Percentiles rank a stretch among this genome's conserved stretches.
Evolutionary conservation across 2,888 invertebrate species (phyloP).

Genomic region (Drosophila differens): DNA sequence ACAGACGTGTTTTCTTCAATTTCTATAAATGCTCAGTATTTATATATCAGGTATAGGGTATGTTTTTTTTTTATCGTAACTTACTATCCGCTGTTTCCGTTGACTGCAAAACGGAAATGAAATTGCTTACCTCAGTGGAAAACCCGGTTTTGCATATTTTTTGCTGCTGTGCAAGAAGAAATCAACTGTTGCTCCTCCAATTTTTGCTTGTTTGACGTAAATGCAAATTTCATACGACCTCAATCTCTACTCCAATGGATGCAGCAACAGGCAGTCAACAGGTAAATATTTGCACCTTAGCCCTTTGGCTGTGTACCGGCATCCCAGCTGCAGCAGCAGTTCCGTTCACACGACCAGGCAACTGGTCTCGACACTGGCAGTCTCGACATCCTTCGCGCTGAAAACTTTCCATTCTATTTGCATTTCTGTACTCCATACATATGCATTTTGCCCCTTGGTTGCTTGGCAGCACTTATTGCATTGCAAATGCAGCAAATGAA

Average conservation of each 20-base stretch:
- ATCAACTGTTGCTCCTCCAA: conserved; percentile 35
- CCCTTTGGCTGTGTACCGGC: conserved; percentile 28
- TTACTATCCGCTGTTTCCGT: neutral
- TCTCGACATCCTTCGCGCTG: conserved; percentile 1
- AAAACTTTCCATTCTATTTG: conserved; percentile 43
- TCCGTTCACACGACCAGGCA: conserved; percentile 4
- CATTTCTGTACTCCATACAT: conserved; percentile 42
- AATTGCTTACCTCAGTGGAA: conserved; percentile 46
- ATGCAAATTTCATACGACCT: conserved; percentile 24
- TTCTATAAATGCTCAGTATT: neutral
- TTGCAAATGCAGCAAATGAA: conserved; percentile 14
- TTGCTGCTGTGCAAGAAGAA: conserved; percentile 8
- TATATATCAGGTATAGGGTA: neutral
- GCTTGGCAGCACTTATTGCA: neutral
- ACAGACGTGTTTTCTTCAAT: neutral
- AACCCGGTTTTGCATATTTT: conserved; percentile 37
- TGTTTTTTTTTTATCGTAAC: neutral
- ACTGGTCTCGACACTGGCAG: neutral
- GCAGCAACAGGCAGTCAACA: conserved; percentile 54
- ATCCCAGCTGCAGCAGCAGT: neutral
- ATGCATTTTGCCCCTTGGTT: neutral
- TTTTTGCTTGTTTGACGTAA: conserved; percentile 26
- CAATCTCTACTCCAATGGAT: neutral
- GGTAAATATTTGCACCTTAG: conserved; percentile 49
- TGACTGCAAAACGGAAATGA: conserved; percentile 37